Evolutionary conservation across 2,888 invertebrate genomes (phyloP).

Genomic region (Dysmachus trigonus): DNA sequence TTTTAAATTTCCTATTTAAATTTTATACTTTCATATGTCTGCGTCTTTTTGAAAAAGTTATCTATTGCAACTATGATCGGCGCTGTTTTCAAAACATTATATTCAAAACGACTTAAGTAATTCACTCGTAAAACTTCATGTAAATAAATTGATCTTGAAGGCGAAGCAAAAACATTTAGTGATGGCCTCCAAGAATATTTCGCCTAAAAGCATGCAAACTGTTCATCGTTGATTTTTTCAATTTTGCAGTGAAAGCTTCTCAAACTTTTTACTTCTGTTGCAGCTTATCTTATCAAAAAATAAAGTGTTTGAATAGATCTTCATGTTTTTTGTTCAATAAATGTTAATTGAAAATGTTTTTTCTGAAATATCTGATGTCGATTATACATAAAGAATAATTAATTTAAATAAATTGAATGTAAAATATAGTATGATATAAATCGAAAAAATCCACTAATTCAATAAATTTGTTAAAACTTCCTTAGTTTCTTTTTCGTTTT

Average conservation of each 20-base stretch:
- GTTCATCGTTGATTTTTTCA: background rate
- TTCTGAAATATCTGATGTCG: background rate
- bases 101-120: too few species aligned
- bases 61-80: too few species aligned
- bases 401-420: too few species aligned
- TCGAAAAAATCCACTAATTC: too few species aligned
- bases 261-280: background rate
- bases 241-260: background rate
- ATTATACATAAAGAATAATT: too few species aligned
- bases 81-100: too few species aligned
- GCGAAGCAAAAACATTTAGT: background rate
- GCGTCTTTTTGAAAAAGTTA: too few species aligned
- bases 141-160: background rate
- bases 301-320: background rate
- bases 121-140: background rate
- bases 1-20: too few species aligned
- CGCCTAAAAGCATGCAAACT: background rate
- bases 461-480: too few species aligned
- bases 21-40: too few species aligned
- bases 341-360: background rate
- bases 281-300: background rate
- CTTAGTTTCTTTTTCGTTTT: too few species aligned
- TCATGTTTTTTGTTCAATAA: background rate
- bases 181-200: background rate
- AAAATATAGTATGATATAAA: too few species aligned